Evolutionary conservation across 2,113 vertebrate species (phyloP).

Genomic region (Paratilapia polleni): DNA sequence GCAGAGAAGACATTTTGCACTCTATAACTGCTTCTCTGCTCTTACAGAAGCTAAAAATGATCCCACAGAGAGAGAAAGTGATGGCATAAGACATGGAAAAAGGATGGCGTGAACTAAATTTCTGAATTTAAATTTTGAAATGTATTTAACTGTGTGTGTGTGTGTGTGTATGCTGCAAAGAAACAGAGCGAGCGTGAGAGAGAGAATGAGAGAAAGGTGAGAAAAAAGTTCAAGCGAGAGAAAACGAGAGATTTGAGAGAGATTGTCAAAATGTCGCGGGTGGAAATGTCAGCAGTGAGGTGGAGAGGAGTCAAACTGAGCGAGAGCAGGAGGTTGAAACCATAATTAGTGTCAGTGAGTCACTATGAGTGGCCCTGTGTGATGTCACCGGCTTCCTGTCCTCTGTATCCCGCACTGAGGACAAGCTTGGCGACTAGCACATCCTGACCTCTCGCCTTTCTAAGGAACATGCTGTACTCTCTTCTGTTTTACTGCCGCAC

Average conservation of each 20-base stretch:
- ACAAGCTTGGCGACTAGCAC: slow-evolving; percentile 51
- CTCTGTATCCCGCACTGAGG: slow-evolving; percentile 40
- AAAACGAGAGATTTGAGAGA: slow-evolving; percentile 58
- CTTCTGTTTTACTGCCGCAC: slow-evolving; percentile 49
- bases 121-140: background rate
- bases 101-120: background rate
- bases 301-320: slow-evolving; percentile 72
- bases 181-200: background rate
- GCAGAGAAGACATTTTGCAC: background rate
- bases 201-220: slow-evolving; percentile 6
- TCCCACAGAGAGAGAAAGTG: background rate
- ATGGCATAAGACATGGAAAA: background rate
- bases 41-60: background rate
- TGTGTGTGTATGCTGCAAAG: background rate
- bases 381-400: slow-evolving; percentile 58
- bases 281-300: slow-evolving; percentile 68
- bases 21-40: background rate
- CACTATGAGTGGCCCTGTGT: slow-evolving; percentile 44
- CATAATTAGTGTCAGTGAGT: slow-evolving; percentile 70
- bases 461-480: slow-evolving; percentile 56
- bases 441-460: slow-evolving; percentile 61
- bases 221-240: slow-evolving; percentile 42
- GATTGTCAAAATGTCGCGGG: slow-evolving; percentile 72
- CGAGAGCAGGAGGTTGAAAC: slow-evolving; percentile 58
- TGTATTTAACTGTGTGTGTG: background rate